Evolutionary conservation across 2,113 vertebrate species (phyloP), one percentile per base, ranked within the genome.

Genomic region (Suricata suricatta): DNA sequence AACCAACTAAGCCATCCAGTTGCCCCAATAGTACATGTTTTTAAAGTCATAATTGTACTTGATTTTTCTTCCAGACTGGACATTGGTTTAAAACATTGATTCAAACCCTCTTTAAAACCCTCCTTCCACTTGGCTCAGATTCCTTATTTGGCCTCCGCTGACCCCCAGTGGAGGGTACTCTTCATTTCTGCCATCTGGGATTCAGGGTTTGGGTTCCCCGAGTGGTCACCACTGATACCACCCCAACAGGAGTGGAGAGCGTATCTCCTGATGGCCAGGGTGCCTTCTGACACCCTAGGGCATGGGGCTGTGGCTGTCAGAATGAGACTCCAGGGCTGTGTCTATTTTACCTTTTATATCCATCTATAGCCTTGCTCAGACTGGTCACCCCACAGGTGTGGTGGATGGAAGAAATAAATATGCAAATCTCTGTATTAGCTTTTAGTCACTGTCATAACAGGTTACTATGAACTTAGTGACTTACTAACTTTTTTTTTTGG

Each of bases 1-100:
- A 57, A 57, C 54, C 19, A 19, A 57, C 19, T 21, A 6, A 57
- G 54, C 54, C 54, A 57, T 19, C 17, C 17, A 57, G 54, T 5
- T 57, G 7, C 57, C 57, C 57, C 57, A 23, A 23, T 23, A 23
- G 21, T 60, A 60, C 57, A 9, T 60, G 57, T 60, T 72, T 57
- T 44, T n/a, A 29, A 68, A 27, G 80, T 31, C 8, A 47, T n/a
- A 50, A 84, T 84, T 90, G 90, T n/a, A 77, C 19, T n/a, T 89
- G 66, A 88, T 6, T 38, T 96, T 86, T 82, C 41, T 57, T 33
- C 29, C 19, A 21, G 35, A 80, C n/a, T 77, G 77, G 90, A 64
- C 2, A 21, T 6, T 83, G 25, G 57, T 63, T 72, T 92, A 8
- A 60, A 60, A 64, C 3, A 16, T 6, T 83, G 29, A 66, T 63